These are phyloP conservation scores for Neoascia interrupta DNA, from an alignment of 2,888 invertebrate genomes.

Conservation along the genomic window DNA sequence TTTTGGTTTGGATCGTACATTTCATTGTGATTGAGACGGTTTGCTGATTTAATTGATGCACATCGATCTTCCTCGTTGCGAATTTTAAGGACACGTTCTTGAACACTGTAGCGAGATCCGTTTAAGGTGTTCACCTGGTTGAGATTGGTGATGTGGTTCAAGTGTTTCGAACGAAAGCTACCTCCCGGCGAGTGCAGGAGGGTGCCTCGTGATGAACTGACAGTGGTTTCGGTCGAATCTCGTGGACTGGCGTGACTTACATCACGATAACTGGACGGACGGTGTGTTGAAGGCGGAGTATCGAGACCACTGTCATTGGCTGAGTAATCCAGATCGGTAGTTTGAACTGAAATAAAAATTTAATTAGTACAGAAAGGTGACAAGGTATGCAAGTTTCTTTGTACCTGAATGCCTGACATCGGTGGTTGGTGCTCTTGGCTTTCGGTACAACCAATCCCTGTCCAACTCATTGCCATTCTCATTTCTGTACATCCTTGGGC, in stretches of 20 bases:
- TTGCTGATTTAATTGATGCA: slow-evolving; percentile 76
- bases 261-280: slow-evolving; percentile 79
- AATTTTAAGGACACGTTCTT: slow-evolving; percentile 78
- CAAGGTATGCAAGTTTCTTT: background rate
- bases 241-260: slow-evolving; percentile 74
- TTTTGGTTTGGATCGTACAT: slow-evolving; percentile 79
- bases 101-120: slow-evolving; percentile 77
- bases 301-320: slow-evolving; percentile 80
- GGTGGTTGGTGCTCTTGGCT: slow-evolving; percentile 77
- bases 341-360: slow-evolving; percentile 79
- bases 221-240: slow-evolving; percentile 78
- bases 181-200: slow-evolving; percentile 77
- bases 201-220: slow-evolving; percentile 79
- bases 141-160: slow-evolving; percentile 75
- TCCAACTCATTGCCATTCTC: slow-evolving; percentile 79
- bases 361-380: background rate
- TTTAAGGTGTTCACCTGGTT: slow-evolving; percentile 76
- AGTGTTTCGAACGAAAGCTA: slow-evolving; percentile 77
- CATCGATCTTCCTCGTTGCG: slow-evolving; percentile 79
- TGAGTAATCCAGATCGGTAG: slow-evolving; percentile 82
- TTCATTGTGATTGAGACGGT: slow-evolving; percentile 76
- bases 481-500: slow-evolving; percentile 75
- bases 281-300: slow-evolving; percentile 80
- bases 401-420: slow-evolving; percentile 79
- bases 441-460: slow-evolving; percentile 78